Conservation (phyloP, 1,140 invertebrate genomes). For the Pectinophora gossypiella region DNA sequence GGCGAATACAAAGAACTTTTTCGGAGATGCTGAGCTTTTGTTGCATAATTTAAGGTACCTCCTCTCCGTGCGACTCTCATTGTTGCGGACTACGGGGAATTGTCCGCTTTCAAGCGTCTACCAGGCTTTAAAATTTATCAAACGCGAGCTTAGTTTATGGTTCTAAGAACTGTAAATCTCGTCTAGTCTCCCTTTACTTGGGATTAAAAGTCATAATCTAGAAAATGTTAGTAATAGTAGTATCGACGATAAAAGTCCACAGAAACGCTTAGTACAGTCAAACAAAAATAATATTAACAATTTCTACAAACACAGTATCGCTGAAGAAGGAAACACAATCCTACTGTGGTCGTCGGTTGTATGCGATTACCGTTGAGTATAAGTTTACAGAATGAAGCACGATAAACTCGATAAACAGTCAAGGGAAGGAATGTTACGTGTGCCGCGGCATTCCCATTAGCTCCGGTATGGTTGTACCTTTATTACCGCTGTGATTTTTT, state of each 20-base stretch:
- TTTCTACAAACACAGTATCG: background rate
- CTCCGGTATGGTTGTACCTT: too few relatives aligned
- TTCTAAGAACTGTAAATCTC: background rate
- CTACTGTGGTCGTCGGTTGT: background rate
- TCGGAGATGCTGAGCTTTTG: slow-evolving; percentile 7
- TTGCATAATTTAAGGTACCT: slow-evolving; percentile 4
- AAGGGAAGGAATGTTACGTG: background rate
- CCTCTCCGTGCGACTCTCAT: background rate
- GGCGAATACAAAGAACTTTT: slow-evolving; percentile 3
- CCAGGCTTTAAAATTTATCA: background rate
- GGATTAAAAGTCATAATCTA: background rate
- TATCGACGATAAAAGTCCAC: background rate
- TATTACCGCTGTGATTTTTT: too few relatives aligned
- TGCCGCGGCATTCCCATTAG: background rate
- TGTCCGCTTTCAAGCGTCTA: slow-evolving; percentile 1
- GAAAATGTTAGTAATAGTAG: background rate
- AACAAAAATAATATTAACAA: background rate
- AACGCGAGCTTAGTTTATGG: background rate
- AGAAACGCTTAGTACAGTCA: background rate
- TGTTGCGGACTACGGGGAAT: slow-evolving; percentile 3
- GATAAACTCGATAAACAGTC: slow-evolving; percentile 1
- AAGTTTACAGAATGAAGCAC: background rate
- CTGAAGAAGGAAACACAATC: background rate
- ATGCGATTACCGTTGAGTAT: background rate
- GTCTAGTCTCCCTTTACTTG: background rate